Evolutionary conservation across 2,888 invertebrate species (phyloP), one percentile per base, ranked within the genome.

Genomic region (Pinctada fucata): DNA sequence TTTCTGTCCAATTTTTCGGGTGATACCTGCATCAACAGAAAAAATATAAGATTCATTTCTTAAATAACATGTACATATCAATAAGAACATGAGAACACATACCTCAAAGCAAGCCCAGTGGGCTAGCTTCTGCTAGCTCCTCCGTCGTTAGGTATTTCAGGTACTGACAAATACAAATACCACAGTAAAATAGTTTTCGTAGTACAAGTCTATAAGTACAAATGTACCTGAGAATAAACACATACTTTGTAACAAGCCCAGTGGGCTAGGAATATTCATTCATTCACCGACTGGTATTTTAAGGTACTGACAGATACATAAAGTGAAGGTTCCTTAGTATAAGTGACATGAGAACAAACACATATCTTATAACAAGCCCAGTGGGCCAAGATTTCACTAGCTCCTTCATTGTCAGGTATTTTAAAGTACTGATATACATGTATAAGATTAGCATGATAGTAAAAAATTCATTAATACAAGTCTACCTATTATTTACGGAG

Each of bases 291-390:
- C 31, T 1, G 31, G 31, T 31, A 31, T 31, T 31, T 31, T 31
- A 31, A 31, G 31, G 31, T 97, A 31, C 31, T 31, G 31, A 31
- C 31, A 31, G 31, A 31, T 31, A 31, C 31, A 31, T 31, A 31
- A 31, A 31, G 31, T 31, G 31, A 31, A 31, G 31, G 0, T 31
- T 31, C 31, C 31, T 31, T 1, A 31, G 0, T 31, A 31, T 31
- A 31, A 31, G 31, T 31, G 31, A 31, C 31, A 31, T 31, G 31
- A 31, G 31, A 31, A 31, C 31, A 31, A 31, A 31, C 31, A 51
- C 74, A 66, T 77, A 97, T 97, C 94, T 98, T 98, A 90, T 97
- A 97, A 91, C 97, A 97, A 97, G 99, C 99, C 99, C 99, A 99
- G 91, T 98, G 97, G 13, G 97, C 96, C 58, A 99, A 93, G 86